A percentile compares a stretch with the other conserved stretches of the same genome.
These are phyloP conservation scores for Cephus spinipes DNA, from an alignment of 2,888 invertebrate species.

Conservation along the genomic window DNA sequence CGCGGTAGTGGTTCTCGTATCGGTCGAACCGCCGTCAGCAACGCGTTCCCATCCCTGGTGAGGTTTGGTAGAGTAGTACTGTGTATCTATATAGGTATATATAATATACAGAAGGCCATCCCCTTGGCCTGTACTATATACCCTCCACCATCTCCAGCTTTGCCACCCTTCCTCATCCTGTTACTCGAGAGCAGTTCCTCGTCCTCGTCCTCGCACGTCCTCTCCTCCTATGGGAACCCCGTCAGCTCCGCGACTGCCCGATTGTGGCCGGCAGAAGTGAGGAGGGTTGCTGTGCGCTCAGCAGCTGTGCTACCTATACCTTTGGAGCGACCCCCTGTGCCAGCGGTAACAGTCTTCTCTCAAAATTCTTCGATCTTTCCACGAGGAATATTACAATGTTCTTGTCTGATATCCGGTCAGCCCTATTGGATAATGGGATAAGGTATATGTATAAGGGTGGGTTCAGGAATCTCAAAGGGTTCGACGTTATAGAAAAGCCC, in stretches of 20 bases:
- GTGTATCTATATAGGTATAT: too few relatives aligned
- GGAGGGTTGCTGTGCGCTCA: background rate
- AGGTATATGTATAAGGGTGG: background rate
- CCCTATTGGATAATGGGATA: background rate
- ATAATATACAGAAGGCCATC: too few relatives aligned
- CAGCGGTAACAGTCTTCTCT: background rate
- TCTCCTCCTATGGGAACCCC: conserved; percentile 24
- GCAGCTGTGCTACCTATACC: background rate
- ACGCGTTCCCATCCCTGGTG: conserved; percentile 48
- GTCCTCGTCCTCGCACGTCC: conserved; percentile 29
- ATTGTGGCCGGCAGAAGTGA: background rate
- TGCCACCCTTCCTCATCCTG: conserved; percentile 31
- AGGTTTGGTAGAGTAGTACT: too few relatives aligned
- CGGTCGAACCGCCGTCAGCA: conserved; percentile 54
- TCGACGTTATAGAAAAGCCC: background rate
- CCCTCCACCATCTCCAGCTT: background rate
- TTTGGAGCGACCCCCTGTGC: background rate
- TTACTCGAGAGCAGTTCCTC: conserved; percentile 32
- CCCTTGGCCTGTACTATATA: too few relatives aligned
- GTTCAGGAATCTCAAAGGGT: background rate
- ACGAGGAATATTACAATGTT: background rate
- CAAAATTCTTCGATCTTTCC: background rate
- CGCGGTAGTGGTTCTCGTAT: conserved; percentile 56
- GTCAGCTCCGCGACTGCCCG: conserved; percentile 24
- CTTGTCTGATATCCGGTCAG: background rate